A percentile compares a stretch with the other conserved stretches of the same genome.
These are phyloP conservation scores for Penaeus indicus DNA, from an alignment of 1,140 invertebrate species.

Conservation along the genomic window DNA sequence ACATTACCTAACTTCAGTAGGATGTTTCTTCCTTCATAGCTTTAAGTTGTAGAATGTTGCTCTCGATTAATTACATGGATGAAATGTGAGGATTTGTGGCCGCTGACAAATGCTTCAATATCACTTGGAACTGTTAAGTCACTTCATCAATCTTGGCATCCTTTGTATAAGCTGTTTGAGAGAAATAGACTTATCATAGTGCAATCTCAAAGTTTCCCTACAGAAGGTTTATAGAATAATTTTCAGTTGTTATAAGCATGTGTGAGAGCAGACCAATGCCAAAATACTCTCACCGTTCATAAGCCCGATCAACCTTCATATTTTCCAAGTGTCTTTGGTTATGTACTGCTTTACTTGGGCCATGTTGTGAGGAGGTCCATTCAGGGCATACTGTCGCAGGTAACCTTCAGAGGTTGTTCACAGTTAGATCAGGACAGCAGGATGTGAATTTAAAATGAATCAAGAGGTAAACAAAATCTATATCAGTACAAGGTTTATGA, in stretches of 20 bases:
- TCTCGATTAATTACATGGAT: conserved; percentile 57
- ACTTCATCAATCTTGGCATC: conserved; percentile 54
- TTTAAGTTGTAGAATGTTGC: conserved; percentile 56
- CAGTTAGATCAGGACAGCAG: too few relatives aligned
- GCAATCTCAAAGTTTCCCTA: too few relatives aligned
- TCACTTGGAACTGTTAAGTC: conserved; percentile 52
- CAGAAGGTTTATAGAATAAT: not conserved
- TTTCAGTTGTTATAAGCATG: not conserved
- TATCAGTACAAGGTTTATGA: too few relatives aligned
- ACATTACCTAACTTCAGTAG: conserved; percentile 43
- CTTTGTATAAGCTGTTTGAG: conserved; percentile 49
- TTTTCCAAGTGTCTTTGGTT: conserved; percentile 52
- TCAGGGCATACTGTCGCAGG: conserved; percentile 49
- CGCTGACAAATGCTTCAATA: conserved; percentile 38
- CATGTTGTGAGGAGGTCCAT: conserved; percentile 55
- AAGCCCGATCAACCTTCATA: conserved; percentile 54
- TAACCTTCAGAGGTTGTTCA: conserved; percentile 32
- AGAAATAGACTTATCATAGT: not conserved
- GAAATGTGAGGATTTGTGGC: conserved; percentile 52
- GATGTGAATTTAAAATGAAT: too few relatives aligned
- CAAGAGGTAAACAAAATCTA: too few relatives aligned
- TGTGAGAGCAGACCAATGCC: not conserved
- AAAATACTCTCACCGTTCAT: conserved; percentile 50
- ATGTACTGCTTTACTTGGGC: conserved; percentile 61
- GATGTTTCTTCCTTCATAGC: conserved; percentile 39